Evolutionary conservation across 2,888 invertebrate genomes (phyloP).

Genomic region (Drosophila hamatofila): DNA sequence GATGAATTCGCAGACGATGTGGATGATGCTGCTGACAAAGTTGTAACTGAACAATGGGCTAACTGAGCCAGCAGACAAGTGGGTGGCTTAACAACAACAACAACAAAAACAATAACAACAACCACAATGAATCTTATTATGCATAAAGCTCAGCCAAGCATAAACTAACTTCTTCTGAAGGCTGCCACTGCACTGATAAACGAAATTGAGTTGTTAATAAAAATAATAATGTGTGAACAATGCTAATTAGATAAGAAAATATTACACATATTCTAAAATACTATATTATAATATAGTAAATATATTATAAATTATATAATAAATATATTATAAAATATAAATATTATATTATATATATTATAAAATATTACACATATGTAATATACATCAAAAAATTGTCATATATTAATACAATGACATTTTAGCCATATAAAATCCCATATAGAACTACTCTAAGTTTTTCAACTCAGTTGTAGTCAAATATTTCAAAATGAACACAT

Average conservation of each 20-base stretch:
- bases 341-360: no score
- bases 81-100: conserved; percentile 15
- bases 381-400: not conserved
- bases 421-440: no score
- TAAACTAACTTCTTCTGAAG: conserved; percentile 31
- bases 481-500: not conserved
- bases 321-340: no score
- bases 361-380: not conserved
- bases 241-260: conserved; percentile 40
- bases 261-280: no score
- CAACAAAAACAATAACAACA: conserved; percentile 8
- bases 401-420: no score
- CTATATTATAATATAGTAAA: no score
- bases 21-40: conserved; percentile 6
- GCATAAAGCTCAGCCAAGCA: conserved; percentile 28
- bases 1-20: conserved; percentile 21
- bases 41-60: conserved; percentile 35
- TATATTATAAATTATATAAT: not conserved
- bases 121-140: conserved; percentile 18
- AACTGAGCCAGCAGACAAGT: conserved; percentile 37
- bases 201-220: conserved; percentile 31
- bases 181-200: conserved; percentile 23
- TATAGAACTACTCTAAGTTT: no score
- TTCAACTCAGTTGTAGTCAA: not conserved
- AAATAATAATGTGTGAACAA: conserved; percentile 18